Evolutionary conservation across 2,888 invertebrate species (phyloP), one percentile per base, ranked within the genome.

Genomic region (Caenorhabditis sinica): DNA sequence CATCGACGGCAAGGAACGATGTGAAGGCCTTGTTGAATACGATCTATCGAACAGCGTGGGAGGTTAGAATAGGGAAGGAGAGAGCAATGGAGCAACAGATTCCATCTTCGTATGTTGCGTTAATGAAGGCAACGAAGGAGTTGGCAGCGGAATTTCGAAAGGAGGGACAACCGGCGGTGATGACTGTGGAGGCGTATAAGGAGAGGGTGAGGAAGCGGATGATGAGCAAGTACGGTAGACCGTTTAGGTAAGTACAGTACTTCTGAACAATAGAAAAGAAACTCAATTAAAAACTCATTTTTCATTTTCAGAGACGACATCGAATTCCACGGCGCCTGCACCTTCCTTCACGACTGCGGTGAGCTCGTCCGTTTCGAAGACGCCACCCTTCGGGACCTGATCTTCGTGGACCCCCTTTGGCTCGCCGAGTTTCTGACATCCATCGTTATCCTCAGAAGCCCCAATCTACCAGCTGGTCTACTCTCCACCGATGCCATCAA

Each of bases 391-490:
- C 96, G 96, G 92, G 97, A 98, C 93, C 94, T 97, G 68, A 98
- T 97, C 93, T 99, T 99, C 93, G 94, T 99, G 60, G 96, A 97
- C 93, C 98, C 98, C 0, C 98, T 99, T 93, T 99, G 98, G 98
- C 94, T 99, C 56, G 98, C 98, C 93, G 98, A 99, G 93, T 96
- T 98, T 95, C 93, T 99, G 51, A 97, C 98, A 0, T 97, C 97
- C 93, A 97, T 98, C 0, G 97, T 98, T 45, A 97, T 98, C 0
- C 96, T 98, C 25, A 94, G 88, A 72, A 79, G 83, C 5, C 80
- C 86, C 0, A 68, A 71, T n/a, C 56, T 86, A 0, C 82, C 86
- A 15, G 79, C 82, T 20, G 86, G 86, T 6, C 71, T 88, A 17
- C 58, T 88, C 8, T 77, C 82, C 9, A 83, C 80, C 15, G 88